Base-by-base conservation (phyloP, 2,888 invertebrate genomes). In the Hemistola chrysoprasaria region DNA sequence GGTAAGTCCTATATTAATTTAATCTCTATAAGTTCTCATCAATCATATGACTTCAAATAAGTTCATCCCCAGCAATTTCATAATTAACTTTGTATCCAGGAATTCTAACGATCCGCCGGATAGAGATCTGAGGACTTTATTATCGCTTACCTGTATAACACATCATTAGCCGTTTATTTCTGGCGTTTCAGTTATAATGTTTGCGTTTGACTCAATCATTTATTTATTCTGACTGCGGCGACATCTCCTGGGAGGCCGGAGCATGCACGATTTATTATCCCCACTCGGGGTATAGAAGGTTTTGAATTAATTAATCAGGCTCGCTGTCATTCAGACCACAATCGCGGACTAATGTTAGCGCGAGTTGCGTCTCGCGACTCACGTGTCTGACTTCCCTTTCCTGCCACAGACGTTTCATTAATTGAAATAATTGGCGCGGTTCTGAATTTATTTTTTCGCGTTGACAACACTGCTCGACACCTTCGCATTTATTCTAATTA, bases 281-380 rank as follows among this genome's bases (percentile, higher is more conserved):
- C 71, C 66, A 62, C 76, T 69, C 66, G 58, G 71, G 68, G 73
- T 70, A 78, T 75, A 78, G 76, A 74, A 72, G 69, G 71, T 31
- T 65, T 68, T 71, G 65, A 78, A 86, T 86, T 86, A 87, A 88
- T 88, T 87, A 87, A 87, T 87, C 86, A 86, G 85, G 62, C 78
- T 75, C 70, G 73, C 85, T 79, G 86, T 84, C 86, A 80, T 61
- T 85, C 83, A 83, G 72, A 65, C 70, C 71, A 84, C 80, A 81
- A 85, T 85, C 83, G 58, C 54, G 50, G 59, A 57, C 73, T 79
- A 78, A 78, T 83, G 59, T 75, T 81, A 78, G 79, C 72, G 58
- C n/a, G n/a, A n/a, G n/a, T n/a, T n/a, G n/a, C n/a, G 53, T 50
- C 54, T 64, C 59, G 58, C 56, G 53, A 54, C 50, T 46, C 60